Base-by-base conservation (phyloP, 1,140 invertebrate species). In the Octopus bimaculoides region DNA sequence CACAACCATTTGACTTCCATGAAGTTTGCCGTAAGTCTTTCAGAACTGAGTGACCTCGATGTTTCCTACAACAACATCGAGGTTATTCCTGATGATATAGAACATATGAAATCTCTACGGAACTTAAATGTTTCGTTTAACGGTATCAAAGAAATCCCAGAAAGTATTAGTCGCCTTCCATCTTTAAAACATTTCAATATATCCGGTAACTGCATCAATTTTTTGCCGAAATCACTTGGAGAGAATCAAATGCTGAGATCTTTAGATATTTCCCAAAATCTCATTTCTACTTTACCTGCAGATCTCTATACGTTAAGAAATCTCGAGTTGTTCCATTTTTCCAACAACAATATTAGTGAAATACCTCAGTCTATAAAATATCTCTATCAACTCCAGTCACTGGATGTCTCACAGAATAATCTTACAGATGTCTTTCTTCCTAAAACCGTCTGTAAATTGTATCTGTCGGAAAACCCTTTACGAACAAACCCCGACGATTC, bases 221-320 rank as follows among this genome's bases (percentile, higher is more conserved):
- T 78, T n/a, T 66, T 89, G 41, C 87, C 87, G 0, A 85, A 86
- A 5, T 82, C 77, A 12, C 75, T 89, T 4, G 86, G 87, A 6
- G 78, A 85, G 20, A 85, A 84, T 0, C 87, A 88, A 75, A 84
- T 87, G 12, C 81, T 89, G 17, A 85, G 83, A 4, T 81, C 81
- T 56, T 78, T 89, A 14, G 87, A 89, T 66, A 84, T 87, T 14
- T 88, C 87, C 5, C 73, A 86, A 78, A 89, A 89, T 77, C 79
- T 81, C 4, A 61, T 89, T n/a, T 82, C 84, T 3, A 79, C 83
- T 9, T 41, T 88, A 20, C 86, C 87, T 4, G 17, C 77, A 9
- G 88, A 89, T 80, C 82, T 88, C 20, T 75, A 87, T 41, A 87
- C 86, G 76, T 81, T 89, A 75, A 81, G 87, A 61, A 88, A 87